phyloP scores from a whole-genome alignment of 2,113 vertebrate species.

The Aptenodytes forsteri region DNA sequence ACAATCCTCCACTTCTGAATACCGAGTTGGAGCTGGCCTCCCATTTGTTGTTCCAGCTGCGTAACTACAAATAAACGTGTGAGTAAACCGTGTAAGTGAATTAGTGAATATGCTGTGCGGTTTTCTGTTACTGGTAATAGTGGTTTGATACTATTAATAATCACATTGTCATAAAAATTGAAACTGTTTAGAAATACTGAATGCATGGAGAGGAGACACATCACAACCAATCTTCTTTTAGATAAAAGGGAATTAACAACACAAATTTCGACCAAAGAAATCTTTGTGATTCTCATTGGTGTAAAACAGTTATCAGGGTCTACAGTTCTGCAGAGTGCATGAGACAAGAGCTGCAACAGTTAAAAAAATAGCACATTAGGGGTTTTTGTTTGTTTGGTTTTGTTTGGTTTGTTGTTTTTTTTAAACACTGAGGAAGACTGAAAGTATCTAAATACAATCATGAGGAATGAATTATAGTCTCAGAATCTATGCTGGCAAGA shows the following conservation, averaged over 20 bases:
- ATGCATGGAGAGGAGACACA: rapidly evolving
- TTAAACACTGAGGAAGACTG: neutral
- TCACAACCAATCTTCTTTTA: neutral
- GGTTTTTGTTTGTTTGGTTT: neutral
- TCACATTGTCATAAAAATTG: neutral
- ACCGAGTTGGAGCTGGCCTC: neutral
- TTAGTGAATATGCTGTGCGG: neutral
- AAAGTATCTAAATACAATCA: neutral
- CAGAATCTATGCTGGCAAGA: neutral
- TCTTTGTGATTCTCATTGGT: neutral
- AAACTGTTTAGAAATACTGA: neutral
- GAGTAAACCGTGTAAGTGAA: neutral
- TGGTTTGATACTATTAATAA: neutral
- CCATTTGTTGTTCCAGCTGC: neutral
- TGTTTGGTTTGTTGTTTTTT: neutral
- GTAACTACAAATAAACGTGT: neutral
- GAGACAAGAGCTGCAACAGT: neutral
- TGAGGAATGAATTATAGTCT: neutral
- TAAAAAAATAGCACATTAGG: neutral
- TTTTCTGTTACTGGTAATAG: neutral
- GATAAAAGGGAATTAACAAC: neutral
- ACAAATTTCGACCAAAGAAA: neutral
- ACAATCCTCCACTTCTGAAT: neutral
- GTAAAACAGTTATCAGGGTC: neutral
- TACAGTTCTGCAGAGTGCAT: neutral